phyloP scores from a whole-genome alignment of 2,113 vertebrate species.

The Mustela nigripes region DNA sequence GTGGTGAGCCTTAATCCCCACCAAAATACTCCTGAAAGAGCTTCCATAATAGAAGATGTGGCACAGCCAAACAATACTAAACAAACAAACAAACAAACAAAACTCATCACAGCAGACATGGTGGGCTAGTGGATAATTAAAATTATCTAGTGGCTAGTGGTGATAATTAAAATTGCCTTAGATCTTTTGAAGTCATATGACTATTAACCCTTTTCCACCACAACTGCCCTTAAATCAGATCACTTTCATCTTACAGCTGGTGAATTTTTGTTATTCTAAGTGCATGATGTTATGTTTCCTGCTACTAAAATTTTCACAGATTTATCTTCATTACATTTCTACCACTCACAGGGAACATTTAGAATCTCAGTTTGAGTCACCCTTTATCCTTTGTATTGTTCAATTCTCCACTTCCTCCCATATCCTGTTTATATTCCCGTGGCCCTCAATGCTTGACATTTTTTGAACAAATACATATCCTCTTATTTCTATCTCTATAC shows the following conservation, averaged over 20 bases:
- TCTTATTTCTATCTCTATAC: neutral
- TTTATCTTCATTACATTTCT: neutral
- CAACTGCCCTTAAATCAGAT: neutral
- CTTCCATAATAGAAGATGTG: neutral
- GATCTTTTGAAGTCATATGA: neutral
- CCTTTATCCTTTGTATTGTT: neutral
- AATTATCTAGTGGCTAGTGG: neutral
- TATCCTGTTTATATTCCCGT: neutral
- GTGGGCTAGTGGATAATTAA: neutral
- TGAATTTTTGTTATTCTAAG: neutral
- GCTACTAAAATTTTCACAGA: neutral
- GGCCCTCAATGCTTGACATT: neutral
- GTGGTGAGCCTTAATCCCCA: neutral
- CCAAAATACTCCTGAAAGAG: neutral
- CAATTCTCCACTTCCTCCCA: neutral
- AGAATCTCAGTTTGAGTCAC: neutral
- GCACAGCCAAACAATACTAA: neutral
- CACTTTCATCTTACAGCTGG: neutral
- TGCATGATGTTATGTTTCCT: neutral
- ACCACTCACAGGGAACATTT: neutral
- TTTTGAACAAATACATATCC: neutral
- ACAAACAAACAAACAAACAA: neutral
- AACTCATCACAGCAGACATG: neutral
- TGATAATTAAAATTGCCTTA: neutral
- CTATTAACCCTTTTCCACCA: neutral